Evolutionary conservation across 2,797 vertebrate species (phyloP), one percentile per base, ranked within the genome.

Genomic region (Liasis olivaceus): DNA sequence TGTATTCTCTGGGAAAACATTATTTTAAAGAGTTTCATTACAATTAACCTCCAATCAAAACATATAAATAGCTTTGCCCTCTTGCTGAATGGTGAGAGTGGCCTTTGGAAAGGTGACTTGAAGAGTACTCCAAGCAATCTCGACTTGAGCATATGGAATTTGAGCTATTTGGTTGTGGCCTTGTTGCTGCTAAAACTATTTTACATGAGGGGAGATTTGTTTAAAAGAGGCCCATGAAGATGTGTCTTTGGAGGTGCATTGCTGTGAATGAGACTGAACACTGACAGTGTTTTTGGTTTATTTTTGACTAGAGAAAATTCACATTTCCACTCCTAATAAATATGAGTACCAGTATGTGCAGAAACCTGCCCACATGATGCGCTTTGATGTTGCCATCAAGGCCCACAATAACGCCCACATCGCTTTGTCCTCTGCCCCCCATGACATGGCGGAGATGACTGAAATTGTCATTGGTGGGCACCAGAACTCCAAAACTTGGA

Each of bases 311-410:
- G 99, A 99, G 98, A 98, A 98, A 98, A 99, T 99, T 89, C 99
- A 99, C 97, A 99, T 99, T 97, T 99, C 99, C 93, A 99, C 98
- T 0, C 99, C 99, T 42, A 99, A 99, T 97, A 99, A 99, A 62
- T 99, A 99, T 0, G 99, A 99, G 96, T 99, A 99, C 97, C 99
- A 99, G 93, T 99, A 99, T 22, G 96, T 99, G 95, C 99, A 98
- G 97, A 99, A 98, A 92, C 99, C 99, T 0, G 97, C 97, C 90
- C 97, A 96, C 95, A 98, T 99, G 98, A 98, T 95, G 1, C 98
- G 97, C 93, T 98, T 99, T 89, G 98, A 98, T 77, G 96, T 99
- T 64, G 98, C 98, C 0, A 98, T 99, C 94, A 98, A 99, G 96
- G 99, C 98, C 0, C 99, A 99, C 98, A 99, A 99, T 0, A 98